Base-by-base conservation (phyloP, 2,113 vertebrate species). In the Myocastor coypus region DNA sequence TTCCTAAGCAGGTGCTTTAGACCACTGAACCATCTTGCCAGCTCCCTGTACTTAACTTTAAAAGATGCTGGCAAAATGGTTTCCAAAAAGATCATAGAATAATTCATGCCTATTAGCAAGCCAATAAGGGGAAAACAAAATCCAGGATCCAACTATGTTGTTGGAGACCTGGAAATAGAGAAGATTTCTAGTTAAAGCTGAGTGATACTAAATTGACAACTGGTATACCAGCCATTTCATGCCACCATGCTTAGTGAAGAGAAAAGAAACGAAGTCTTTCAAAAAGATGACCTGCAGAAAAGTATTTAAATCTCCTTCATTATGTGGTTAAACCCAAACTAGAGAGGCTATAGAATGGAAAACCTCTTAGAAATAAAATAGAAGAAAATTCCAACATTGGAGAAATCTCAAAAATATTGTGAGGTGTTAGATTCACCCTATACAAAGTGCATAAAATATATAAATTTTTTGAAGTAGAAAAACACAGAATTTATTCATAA, bases 351-450 rank as follows among this genome's bases (percentile, higher is more conserved):
- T 16, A 42, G 0, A 40, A 3, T 86, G 1, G 30, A 40, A 82
- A 93, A 90, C 3, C 37, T 42, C 10, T 86, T 24, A 89, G 59
- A 89, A 89, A 94, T 57, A 82, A 83, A 92, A 78, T 34, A 20
- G 2, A 78, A n/a, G 3, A 93, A 59, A 82, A 85, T 59, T 84
- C 16, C 78, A 13, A 64, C 71, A 52, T 7, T 59, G 12, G 69
- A 34, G 17, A 86, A 57, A 91, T 93, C 52, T 77, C 63, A 1
- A 93, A 94, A 95, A 64, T 37, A 92, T 7, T 10, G 46, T 17
- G 5, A 78, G 77, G 7, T 80, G 3, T 14, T 32, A 20, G 22
- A 83, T 42, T 63, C 24, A 1, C 19, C 37, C 42, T 34, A 46
- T 20, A 91, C 1, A 96, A 77, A 57, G 7, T 63, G 52, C 37